A percentile compares a stretch with the other conserved stretches of the same genome.
Evolutionary conservation across 2,888 invertebrate species (phyloP).

Genomic region (Noctua janthina): DNA sequence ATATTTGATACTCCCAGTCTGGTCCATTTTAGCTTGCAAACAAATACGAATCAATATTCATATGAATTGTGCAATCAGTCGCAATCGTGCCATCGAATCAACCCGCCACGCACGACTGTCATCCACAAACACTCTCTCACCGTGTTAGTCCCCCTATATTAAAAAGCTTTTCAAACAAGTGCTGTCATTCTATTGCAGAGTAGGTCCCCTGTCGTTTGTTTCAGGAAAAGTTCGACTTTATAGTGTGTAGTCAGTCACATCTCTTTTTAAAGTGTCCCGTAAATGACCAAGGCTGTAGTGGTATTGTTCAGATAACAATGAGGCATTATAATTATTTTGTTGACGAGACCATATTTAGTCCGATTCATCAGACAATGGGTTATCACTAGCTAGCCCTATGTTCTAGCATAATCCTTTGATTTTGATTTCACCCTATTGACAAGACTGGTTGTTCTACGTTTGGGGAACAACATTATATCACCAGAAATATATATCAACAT

Average conservation of each 20-base stretch:
- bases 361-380: too few relatives aligned
- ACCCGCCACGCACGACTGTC: background rate
- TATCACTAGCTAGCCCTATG: too few relatives aligned
- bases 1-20: background rate
- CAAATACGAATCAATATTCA: slow-evolving; percentile 32
- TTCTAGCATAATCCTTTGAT: too few relatives aligned
- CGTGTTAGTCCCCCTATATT: background rate
- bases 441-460: background rate
- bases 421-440: background rate
- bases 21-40: background rate
- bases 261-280: background rate
- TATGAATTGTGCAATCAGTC: slow-evolving; percentile 39
- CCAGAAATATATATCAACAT: background rate
- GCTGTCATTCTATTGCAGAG: background rate
- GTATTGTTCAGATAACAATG: background rate
- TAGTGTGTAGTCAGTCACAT: background rate
- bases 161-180: background rate
- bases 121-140: background rate
- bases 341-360: too few relatives aligned
- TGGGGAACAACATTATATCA: background rate
- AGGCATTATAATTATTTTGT: too few relatives aligned
- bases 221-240: background rate
- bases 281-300: background rate
- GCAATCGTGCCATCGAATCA: background rate
- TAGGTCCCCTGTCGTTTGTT: background rate